Base-by-base conservation (phyloP, 1,140 invertebrate species). In the Tachypleus tridentatus region DNA sequence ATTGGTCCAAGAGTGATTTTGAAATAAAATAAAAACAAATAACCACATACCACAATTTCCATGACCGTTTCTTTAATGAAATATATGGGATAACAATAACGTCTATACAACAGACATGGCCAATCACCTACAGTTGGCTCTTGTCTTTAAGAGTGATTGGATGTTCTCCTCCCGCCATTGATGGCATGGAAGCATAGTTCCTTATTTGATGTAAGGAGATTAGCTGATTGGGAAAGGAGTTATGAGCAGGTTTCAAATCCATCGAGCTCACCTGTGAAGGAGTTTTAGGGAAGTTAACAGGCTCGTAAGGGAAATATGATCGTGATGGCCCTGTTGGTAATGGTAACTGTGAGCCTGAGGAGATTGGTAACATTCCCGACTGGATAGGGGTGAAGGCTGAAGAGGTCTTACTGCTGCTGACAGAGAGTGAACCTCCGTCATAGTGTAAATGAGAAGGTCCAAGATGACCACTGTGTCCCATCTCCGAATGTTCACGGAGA, bases 201-300 rank as follows among this genome's bases (percentile, higher is more conserved):
- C 93, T 84, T 72, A 97, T 97, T 78, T 97, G 93, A 78, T 97
- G 92, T 62, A 98, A 81, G 68, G 92, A 95, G 73, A 97, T 93
- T 72, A 97, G 82, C 76, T 96, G 93, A 76, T 95, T 96, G 60
- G 93, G 92, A 77, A 93, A 95, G 65, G 76, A 73, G 85, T 85
- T 72, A 86, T 89, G 64, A 85, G 76, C 63, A 67, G 72, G 63
- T 73, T 78, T 73, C 4, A 71, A 68, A 61, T 73, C 73, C 70
- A 72, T 72, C 49, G 70, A 76, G n/a, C 75, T 75, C 72, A 72
- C 64, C 6, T 72, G 75, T 63, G 71, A 74, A 68, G 79, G 72
- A 67, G 75, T 75, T 48, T 69, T 77, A 83, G 85, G 74, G 81
- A 90, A 91, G 71, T 88, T 89, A 72, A 96, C 85, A 48, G 92